Evolutionary conservation across 1,140 invertebrate species (phyloP).

Genomic region (Schlechtendalia chinensis): DNA sequence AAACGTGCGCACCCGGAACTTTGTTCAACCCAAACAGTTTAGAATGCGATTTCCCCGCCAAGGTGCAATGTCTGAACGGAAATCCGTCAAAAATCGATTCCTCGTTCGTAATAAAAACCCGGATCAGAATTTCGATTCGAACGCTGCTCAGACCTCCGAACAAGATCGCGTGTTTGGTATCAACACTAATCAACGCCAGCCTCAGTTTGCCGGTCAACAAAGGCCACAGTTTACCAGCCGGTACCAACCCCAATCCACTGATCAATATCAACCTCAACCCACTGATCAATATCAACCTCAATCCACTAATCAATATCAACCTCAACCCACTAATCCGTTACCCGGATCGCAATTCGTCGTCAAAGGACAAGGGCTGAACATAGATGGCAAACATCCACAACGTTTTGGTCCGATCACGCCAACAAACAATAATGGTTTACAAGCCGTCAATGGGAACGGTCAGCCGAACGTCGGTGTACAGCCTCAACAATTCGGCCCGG

Average conservation of each 20-base stretch:
- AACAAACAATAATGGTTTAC: conserved; percentile 8
- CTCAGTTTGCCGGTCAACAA: no score
- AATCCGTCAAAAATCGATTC: conserved; percentile 34
- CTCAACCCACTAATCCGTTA: not conserved
- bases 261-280: not conserved
- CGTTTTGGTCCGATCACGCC: not conserved
- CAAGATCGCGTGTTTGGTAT: not conserved
- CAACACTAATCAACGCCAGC: not conserved
- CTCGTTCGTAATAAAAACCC: conserved; percentile 29
- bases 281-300: not conserved
- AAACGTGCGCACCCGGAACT: conserved; percentile 66
- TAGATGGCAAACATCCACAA: not conserved
- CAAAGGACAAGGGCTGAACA: not conserved
- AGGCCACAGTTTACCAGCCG: no score
- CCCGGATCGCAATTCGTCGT: conserved; percentile 9
- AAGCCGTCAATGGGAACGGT: not conserved
- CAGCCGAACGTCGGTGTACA: not conserved
- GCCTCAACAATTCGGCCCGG: not conserved
- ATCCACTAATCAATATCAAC: not conserved
- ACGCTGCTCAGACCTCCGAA: not conserved
- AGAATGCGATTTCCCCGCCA: conserved; percentile 66
- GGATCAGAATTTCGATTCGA: conserved; percentile 33
- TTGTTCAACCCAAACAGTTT: conserved; percentile 65
- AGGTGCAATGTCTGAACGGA: conserved; percentile 60
- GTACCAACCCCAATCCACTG: not conserved